Evolutionary conservation across 2,113 vertebrate genomes (phyloP).

Genomic region (Tauraco erythrolophus): DNA sequence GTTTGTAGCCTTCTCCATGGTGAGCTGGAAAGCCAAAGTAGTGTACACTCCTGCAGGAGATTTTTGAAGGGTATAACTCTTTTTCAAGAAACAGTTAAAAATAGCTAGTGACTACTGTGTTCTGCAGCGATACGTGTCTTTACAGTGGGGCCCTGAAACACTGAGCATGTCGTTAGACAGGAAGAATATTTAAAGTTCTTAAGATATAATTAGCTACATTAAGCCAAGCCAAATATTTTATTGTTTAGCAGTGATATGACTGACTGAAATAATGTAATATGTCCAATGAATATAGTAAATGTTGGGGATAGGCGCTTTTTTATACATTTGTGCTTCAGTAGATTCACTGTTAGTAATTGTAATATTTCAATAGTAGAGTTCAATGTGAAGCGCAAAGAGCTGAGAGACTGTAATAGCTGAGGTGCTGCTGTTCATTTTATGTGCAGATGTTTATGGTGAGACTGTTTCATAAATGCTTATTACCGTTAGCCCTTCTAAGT

Average conservation of each 20-base stretch:
- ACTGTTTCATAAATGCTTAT: slow-evolving; percentile 98
- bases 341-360: slow-evolving; percentile 71
- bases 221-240: slow-evolving; percentile 65
- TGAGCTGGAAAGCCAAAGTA: slow-evolving; percentile 76
- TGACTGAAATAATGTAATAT: slow-evolving; percentile 57
- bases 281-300: slow-evolving; percentile 47
- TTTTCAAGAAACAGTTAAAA: slow-evolving; percentile 74
- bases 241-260: slow-evolving; percentile 41
- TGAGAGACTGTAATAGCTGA: slow-evolving; percentile 81
- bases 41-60: slow-evolving; percentile 71
- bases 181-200: slow-evolving; percentile 44
- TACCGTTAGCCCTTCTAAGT: slow-evolving; percentile 96
- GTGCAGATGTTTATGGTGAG: slow-evolving; percentile 93
- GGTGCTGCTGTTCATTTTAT: slow-evolving; percentile 86
- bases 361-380: slow-evolving; percentile 79
- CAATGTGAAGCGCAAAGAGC: slow-evolving; percentile 80
- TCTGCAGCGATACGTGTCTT: slow-evolving; percentile 14
- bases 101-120: slow-evolving; percentile 60
- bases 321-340: slow-evolving; percentile 66
- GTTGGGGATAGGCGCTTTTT: slow-evolving; percentile 54
- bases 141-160: not conserved
- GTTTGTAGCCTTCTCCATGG: slow-evolving; percentile 75
- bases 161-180: slow-evolving; percentile 35
- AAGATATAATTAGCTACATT: slow-evolving; percentile 64
- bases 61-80: slow-evolving; percentile 66